These are phyloP conservation scores for Microchrysa polita DNA, from an alignment of 2,888 invertebrate genomes.

Conservation along the genomic window DNA sequence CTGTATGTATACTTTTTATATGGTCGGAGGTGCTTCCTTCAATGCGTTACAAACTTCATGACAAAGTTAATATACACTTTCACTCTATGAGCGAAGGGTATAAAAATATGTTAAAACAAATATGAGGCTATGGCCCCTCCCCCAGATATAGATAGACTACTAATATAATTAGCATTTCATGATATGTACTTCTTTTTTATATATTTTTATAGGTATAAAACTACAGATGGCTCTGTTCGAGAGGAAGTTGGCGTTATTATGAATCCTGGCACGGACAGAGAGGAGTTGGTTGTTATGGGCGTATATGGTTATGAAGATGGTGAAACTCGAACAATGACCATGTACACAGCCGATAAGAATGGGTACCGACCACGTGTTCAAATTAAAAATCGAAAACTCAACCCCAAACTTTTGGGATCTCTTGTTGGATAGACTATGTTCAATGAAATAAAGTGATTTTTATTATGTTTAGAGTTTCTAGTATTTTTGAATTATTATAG, in stretches of 20 bases:
- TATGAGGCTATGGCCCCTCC: no score
- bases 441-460: neutral
- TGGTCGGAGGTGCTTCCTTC: no score
- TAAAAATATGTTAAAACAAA: no score
- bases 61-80: no score
- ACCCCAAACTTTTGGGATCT: constrained; percentile 51
- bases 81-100: no score
- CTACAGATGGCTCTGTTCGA: constrained; percentile 60
- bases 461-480: no score
- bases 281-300: constrained; percentile 62
- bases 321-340: constrained; percentile 59
- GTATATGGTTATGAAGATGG: constrained; percentile 59
- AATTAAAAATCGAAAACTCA: constrained; percentile 59
- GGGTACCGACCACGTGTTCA: constrained; percentile 60
- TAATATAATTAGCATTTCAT: no score
- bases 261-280: constrained; percentile 60
- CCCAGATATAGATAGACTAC: no score
- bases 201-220: constrained; percentile 56
- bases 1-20: no score
- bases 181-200: no score
- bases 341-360: constrained; percentile 64
- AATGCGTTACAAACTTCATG: no score
- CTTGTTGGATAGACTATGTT: constrained; percentile 50
- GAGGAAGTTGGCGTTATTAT: constrained; percentile 61
- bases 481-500: no score